Evolutionary conservation across 2,888 invertebrate genomes (phyloP).

Genomic region (Caenorhabditis auriculariae): DNA sequence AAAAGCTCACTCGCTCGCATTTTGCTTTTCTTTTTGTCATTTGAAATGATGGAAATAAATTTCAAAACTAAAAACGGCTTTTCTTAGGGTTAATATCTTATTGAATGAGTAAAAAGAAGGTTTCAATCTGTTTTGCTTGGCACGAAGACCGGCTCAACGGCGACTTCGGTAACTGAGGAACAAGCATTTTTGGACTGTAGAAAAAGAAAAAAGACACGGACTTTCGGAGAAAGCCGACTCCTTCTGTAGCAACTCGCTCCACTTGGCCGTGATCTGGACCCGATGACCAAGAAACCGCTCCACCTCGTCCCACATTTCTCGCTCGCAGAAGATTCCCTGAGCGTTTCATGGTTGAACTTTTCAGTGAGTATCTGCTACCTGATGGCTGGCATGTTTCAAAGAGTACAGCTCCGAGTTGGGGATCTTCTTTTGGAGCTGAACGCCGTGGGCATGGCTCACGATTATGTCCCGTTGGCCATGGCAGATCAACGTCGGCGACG

Average conservation of each 20-base stretch:
- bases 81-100: too few relatives aligned
- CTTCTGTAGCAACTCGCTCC: conserved; percentile 9
- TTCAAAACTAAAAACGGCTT: too few relatives aligned
- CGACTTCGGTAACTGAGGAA: too few relatives aligned
- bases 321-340: conserved; percentile 31
- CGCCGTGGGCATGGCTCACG: conserved; percentile 28
- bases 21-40: too few relatives aligned
- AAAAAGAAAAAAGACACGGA: too few relatives aligned
- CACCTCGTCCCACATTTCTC: conserved; percentile 33
- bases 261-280: conserved; percentile 20
- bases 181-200: too few relatives aligned
- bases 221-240: neutral
- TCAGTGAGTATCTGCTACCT: conserved; percentile 9
- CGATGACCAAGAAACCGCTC: conserved; percentile 19
- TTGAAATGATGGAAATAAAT: too few relatives aligned
- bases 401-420: conserved; percentile 22
- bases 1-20: too few relatives aligned
- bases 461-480: conserved; percentile 38
- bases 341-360: neutral
- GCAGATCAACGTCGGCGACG: conserved; percentile 36
- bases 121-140: too few relatives aligned
- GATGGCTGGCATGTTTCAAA: conserved; percentile 31
- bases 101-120: too few relatives aligned
- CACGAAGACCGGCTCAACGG: too few relatives aligned
- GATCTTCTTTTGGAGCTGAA: conserved; percentile 17